These are phyloP conservation scores for Boulengerochromis microlepis DNA, from an alignment of 2,113 vertebrate genomes.

Conservation along the genomic window DNA sequence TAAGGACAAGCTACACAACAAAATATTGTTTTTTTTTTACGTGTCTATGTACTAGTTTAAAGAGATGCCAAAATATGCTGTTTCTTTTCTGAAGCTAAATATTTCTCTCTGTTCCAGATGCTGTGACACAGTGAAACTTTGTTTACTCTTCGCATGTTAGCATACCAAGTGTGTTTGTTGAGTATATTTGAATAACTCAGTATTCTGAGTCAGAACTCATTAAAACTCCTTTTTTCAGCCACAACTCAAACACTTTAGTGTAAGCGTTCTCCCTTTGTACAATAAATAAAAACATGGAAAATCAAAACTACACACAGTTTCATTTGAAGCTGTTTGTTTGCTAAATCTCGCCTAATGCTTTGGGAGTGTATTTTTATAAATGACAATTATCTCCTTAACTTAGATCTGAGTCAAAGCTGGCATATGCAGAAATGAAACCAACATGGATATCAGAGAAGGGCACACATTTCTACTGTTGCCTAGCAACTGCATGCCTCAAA, in stretches of 20 bases:
- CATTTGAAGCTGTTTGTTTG: not conserved
- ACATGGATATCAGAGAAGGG: slow-evolving; percentile 31
- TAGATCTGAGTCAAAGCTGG: slow-evolving; percentile 13
- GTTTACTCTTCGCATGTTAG: not conserved
- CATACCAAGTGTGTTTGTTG: not conserved
- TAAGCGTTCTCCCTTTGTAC: not conserved
- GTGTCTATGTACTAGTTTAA: not conserved
- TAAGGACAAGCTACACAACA: not conserved
- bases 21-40: not conserved
- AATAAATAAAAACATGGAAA: not conserved
- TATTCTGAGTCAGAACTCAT: not conserved
- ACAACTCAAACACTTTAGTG: not conserved
- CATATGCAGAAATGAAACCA: slow-evolving; percentile 38
- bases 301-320: not conserved
- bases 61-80: not conserved
- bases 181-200: not conserved
- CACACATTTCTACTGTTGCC: slow-evolving; percentile 57
- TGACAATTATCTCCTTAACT: slow-evolving; percentile 22
- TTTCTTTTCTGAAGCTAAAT: not conserved
- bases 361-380: not conserved
- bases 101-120: not conserved
- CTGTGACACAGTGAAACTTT: not conserved
- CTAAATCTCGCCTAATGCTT: not conserved
- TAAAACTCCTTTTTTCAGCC: not conserved
- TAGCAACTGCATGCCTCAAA: slow-evolving; percentile 65